Percentiles rank a stretch among this genome's conserved stretches.
These are phyloP conservation scores for Hemitrygon akajei DNA, from an alignment of 2,797 vertebrate species.

Conservation along the genomic window DNA sequence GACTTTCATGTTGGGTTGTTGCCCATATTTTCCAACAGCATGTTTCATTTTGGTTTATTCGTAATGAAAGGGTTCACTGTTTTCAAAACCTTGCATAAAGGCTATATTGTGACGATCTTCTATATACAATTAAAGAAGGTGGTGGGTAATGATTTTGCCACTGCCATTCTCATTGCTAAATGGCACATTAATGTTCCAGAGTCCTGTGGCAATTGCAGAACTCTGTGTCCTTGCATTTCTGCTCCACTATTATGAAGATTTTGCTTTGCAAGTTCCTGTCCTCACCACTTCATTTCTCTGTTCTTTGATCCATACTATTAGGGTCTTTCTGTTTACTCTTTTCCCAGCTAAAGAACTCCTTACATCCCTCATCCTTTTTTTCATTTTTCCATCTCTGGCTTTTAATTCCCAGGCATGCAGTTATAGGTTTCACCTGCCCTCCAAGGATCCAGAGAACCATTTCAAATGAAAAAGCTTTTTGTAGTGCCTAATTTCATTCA, in stretches of 20 bases:
- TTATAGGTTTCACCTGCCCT: not conserved
- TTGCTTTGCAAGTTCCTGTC: not conserved
- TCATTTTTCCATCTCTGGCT: not conserved
- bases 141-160: not conserved
- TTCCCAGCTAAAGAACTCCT: not conserved
- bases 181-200: not conserved
- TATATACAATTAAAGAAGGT: not conserved
- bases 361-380: not conserved
- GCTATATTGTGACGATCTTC: not conserved
- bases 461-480: not conserved
- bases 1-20: not conserved
- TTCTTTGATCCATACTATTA: not conserved
- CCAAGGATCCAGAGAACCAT: not conserved
- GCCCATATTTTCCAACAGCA: not conserved
- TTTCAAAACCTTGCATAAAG: not conserved
- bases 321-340: not conserved
- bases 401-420: not conserved
- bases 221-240: not conserved
- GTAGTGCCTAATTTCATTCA: not conserved
- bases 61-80: not conserved
- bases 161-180: not conserved
- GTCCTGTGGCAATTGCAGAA: not conserved
- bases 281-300: not conserved
- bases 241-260: not conserved
- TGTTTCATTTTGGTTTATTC: constrained; percentile 1